Evolutionary conservation across 2,113 vertebrate genomes (phyloP).

Genomic region (Corythornis madagascariensis): DNA sequence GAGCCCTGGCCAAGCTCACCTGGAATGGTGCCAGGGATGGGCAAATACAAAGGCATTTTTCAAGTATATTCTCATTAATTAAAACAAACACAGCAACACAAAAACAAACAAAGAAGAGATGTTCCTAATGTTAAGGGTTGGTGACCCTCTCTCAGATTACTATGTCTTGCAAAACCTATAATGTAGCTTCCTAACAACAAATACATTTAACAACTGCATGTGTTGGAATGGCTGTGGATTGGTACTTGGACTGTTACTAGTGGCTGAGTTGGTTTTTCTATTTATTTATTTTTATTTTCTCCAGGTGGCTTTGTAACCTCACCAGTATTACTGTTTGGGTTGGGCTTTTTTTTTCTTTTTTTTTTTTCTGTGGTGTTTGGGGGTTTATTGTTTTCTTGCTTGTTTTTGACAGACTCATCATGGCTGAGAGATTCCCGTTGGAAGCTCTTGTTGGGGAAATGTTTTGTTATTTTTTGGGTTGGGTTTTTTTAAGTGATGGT

Average conservation of each 20-base stretch:
- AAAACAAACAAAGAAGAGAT: neutral
- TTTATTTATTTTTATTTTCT: neutral
- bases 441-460: neutral
- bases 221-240: neutral
- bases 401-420: neutral
- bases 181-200: neutral
- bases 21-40: no score
- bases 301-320: neutral
- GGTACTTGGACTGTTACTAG: neutral
- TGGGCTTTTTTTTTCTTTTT: rapidly evolving
- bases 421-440: neutral
- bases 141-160: neutral
- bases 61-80: neutral
- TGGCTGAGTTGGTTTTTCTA: rapidly evolving
- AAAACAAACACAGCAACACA: neutral
- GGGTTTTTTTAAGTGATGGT: neutral
- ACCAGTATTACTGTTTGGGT: neutral
- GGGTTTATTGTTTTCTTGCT: neutral
- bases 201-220: neutral
- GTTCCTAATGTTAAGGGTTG: neutral
- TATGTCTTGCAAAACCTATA: neutral
- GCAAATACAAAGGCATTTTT: neutral
- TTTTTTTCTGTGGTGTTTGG: neutral
- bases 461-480: no score
- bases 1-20: neutral